These are phyloP conservation scores for Oxycera nigricornis DNA, from an alignment of 2,888 invertebrate species.

Conservation along the genomic window DNA sequence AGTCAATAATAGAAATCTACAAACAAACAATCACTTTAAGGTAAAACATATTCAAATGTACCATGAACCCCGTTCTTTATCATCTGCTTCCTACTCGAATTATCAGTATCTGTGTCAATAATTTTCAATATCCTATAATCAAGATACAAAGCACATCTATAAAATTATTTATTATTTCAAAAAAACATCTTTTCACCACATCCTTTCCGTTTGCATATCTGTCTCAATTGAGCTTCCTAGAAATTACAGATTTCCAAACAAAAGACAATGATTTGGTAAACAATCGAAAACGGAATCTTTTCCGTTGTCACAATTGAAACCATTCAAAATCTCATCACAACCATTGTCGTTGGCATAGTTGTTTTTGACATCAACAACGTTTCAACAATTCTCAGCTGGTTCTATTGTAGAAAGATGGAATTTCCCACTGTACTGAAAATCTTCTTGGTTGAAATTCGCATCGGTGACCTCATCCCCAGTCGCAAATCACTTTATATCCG, in stretches of 20 bases:
- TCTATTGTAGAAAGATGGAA: not conserved
- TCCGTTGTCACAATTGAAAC: conserved; percentile 1
- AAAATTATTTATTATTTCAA: no score
- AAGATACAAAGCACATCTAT: no score
- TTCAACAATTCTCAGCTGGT: not conserved
- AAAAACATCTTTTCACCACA: no score
- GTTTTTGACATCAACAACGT: conserved; percentile 8
- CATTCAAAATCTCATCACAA: conserved; percentile 18
- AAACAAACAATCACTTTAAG: no score
- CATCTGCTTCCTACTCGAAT: no score
- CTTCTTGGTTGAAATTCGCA: not conserved
- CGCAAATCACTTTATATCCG: conserved; percentile 30
- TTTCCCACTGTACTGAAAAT: not conserved
- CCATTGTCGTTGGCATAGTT: not conserved
- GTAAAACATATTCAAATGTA: no score
- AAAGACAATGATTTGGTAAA: conserved; percentile 22
- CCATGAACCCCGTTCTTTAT: no score
- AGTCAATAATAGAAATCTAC: no score
- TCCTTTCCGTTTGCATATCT: no score
- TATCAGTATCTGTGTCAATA: no score
- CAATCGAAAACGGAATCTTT: conserved; percentile 25
- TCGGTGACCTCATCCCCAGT: conserved; percentile 4
- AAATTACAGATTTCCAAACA: conserved; percentile 29
- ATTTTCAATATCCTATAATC: no score
- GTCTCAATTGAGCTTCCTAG: not conserved